Conservation (phyloP, 2,113 vertebrate species). For the Anarhynchus alexandrinus region DNA sequence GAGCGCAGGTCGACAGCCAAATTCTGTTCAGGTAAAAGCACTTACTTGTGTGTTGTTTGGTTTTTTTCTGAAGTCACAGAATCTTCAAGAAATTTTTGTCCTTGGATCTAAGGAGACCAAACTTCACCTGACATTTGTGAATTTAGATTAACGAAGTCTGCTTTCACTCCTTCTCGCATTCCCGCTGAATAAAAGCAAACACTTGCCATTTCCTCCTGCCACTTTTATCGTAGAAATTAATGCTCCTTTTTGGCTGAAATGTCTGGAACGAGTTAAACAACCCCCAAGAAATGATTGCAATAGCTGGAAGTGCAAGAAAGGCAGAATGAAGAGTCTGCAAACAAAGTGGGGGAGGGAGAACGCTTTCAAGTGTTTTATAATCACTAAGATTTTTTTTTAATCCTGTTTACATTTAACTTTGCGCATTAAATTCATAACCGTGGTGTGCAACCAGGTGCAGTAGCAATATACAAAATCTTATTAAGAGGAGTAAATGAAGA, state of each 20-base stretch:
- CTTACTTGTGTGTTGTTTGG: not conserved
- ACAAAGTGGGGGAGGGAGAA: not conserved
- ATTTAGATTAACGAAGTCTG: not conserved
- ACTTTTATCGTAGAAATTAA: not conserved
- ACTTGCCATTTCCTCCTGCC: not conserved
- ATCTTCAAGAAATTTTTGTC: not conserved
- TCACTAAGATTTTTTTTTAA: not conserved
- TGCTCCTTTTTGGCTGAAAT: not conserved
- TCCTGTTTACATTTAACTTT: constrained; percentile 49
- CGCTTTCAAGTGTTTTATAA: not conserved
- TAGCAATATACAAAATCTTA: constrained; percentile 1
- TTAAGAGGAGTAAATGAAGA: constrained; percentile 20
- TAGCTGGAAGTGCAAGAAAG: not conserved
- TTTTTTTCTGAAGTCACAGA: not conserved
- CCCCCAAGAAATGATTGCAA: not conserved
- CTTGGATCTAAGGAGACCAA: not conserved
- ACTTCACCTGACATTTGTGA: not conserved
- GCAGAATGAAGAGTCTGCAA: not conserved
- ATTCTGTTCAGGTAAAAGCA: not conserved
- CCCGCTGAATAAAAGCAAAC: not conserved
- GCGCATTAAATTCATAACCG: not conserved
- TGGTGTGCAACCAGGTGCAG: constrained; percentile 2
- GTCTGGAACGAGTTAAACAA: not conserved
- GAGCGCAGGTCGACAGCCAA: not conserved
- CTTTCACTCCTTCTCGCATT: not conserved